Evolutionary conservation across 2,888 invertebrate genomes (phyloP), one percentile per base, ranked within the genome.

Genomic region (Ochropleura leucogaster): DNA sequence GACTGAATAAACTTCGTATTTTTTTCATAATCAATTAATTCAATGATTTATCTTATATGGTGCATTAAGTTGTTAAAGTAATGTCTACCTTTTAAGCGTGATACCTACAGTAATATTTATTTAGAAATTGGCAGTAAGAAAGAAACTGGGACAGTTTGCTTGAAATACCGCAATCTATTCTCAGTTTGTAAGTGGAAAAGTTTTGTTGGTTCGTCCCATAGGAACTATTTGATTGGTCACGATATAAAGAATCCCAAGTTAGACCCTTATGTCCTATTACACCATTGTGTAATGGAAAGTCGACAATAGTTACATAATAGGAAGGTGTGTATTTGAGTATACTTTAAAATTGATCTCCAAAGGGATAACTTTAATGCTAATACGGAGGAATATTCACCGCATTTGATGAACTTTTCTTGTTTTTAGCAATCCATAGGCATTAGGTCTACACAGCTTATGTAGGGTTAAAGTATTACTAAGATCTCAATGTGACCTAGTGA

Each of bases 181-280:
- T 77, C 57, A 68, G 72, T 77, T 80, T 80, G 77, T 77, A 80
- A 82, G 80, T 82, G 77, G 80, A 80, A 77, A 80, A 80, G 80
- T 80, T 80, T 82, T 69, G 65, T 82, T 80, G 60, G 72, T 77
- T 69, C 53, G 47, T 68, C 80, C 78, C 65, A 53, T 63, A 73
- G 77, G 80, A 63, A 77, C 68, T 68, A 66, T 77, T 77, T 66
- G 82, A 80, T 80, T 82, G 82, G 82, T 69, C 60, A 65, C 51
- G 68, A 68, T 82, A 80, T 77, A 80, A 77, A 77, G 59, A 77
- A 67, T 74, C 59, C 75, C 60, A 75, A 76, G 68, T 62, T 65
- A 46, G 72, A 47, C 57, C 68, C 68, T 72, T 57, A 65, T 60
- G 18, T 62, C 55, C 64, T 68, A 66, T 69, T 68, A 53, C 55